Conservation (phyloP, 2,113 vertebrate species). For the Pleuronectes platessa region DNA sequence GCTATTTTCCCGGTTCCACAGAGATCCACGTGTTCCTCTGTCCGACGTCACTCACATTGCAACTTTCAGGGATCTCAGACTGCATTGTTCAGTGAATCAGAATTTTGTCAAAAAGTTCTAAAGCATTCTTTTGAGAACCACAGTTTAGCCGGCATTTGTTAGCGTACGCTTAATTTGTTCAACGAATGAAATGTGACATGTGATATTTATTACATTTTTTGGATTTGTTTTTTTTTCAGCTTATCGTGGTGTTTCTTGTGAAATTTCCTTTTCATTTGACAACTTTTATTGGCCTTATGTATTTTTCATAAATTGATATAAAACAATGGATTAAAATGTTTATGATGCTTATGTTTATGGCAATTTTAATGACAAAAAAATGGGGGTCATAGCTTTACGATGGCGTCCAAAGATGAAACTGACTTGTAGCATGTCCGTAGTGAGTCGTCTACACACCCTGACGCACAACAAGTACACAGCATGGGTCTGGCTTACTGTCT, state of each 20-base stretch:
- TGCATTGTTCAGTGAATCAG: constrained; percentile 63
- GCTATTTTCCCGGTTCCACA: constrained; percentile 50
- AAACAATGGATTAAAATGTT: constrained; percentile 75
- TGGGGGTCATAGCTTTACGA: constrained; percentile 85
- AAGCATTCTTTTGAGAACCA: constrained; percentile 50
- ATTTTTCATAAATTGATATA: constrained; percentile 80
- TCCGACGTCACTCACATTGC: constrained; percentile 55
- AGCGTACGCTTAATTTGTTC: constrained; percentile 61
- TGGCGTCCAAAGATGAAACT: constrained; percentile 57
- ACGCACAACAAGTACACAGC: constrained; percentile 55
- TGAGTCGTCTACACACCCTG: constrained; percentile 32
- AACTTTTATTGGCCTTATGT: constrained; percentile 79
- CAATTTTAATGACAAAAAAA: constrained; percentile 69
- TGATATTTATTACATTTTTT: constrained; percentile 47
- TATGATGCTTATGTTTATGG: constrained; percentile 68
- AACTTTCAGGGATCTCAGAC: constrained; percentile 78
- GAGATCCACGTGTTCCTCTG: constrained; percentile 47
- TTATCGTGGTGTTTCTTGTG: constrained; percentile 76
- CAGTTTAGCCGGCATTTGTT: constrained; percentile 65
- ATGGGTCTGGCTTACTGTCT: constrained; percentile 61
- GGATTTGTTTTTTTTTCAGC: constrained; percentile 48
- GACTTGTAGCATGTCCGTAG: constrained; percentile 20
- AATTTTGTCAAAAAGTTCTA: constrained; percentile 54
- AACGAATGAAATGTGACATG: constrained; percentile 54
- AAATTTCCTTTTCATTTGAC: constrained; percentile 54